Percentiles rank a stretch among this genome's conserved stretches.
Conservation (phyloP, 2,888 invertebrate genomes). For the Drosophila pseudotalamancana region DNA sequence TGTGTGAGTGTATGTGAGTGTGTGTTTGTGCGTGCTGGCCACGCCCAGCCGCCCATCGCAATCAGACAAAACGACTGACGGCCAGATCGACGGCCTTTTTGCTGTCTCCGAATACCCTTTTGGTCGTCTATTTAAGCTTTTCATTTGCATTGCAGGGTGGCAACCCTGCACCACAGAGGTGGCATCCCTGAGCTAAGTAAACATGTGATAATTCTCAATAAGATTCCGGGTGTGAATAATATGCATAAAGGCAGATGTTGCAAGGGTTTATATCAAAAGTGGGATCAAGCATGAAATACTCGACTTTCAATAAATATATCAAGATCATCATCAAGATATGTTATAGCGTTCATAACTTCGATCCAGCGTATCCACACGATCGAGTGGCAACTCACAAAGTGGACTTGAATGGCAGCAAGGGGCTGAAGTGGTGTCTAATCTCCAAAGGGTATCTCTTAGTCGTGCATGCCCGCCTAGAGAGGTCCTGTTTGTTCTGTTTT, state of each 20-base stretch:
- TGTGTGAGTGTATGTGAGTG: constrained; percentile 11
- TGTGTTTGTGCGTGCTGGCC: constrained; percentile 16
- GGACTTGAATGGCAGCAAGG: no score
- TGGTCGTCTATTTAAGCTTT: constrained; percentile 14
- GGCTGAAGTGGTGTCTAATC: no score
- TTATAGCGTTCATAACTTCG: no score
- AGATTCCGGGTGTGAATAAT: no score
- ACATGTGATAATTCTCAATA: neutral
- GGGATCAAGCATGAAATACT: no score
- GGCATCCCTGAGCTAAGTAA: neutral
- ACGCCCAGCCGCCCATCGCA: constrained; percentile 61
- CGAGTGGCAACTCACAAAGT: no score
- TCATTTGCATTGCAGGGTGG: neutral
- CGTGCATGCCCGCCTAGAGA: neutral
- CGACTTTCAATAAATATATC: no score
- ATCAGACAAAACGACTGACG: constrained; percentile 23
- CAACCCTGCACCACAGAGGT: neutral
- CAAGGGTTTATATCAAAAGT: no score
- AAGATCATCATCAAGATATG: no score
- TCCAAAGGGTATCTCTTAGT: neutral
- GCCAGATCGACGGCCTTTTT: constrained; percentile 67
- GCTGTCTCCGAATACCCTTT: constrained; percentile 48
- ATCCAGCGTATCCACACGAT: no score
- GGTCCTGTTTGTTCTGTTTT: neutral
- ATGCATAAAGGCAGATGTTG: no score